A percentile compares a stretch with the other conserved stretches of the same genome.
These are phyloP conservation scores for Sebastes taczanowskii DNA, from an alignment of 2,797 vertebrate species.

Conservation along the genomic window DNA sequence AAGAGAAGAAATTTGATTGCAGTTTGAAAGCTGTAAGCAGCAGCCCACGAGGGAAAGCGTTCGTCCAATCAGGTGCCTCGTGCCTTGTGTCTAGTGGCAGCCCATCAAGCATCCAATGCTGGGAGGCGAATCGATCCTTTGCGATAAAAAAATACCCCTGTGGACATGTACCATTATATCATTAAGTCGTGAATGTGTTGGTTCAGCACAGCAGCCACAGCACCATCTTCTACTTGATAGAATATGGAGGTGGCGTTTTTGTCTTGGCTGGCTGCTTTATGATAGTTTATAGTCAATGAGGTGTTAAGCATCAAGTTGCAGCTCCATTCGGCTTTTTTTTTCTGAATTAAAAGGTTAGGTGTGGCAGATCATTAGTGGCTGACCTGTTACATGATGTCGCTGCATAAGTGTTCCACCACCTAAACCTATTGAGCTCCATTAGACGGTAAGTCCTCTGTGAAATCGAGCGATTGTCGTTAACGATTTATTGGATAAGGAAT, in stretches of 20 bases:
- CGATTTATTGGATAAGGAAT: conserved; percentile 36
- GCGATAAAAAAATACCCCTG: too few species aligned
- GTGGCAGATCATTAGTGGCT: not conserved
- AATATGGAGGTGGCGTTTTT: conserved; percentile 5
- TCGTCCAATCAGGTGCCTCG: too few species aligned
- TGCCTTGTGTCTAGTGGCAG: too few species aligned
- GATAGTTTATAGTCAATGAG: conserved; percentile 9
- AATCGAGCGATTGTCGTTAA: not conserved
- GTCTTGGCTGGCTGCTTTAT: conserved; percentile 17
- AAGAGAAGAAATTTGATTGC: too few species aligned
- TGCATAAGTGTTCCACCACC: not conserved
- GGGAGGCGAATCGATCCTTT: too few species aligned
- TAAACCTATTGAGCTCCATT: conserved; percentile 17
- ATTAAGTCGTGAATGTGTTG: conserved; percentile 3
- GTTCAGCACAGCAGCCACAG: not conserved
- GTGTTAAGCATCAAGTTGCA: conserved; percentile 7
- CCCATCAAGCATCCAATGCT: too few species aligned
- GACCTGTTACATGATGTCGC: conserved; percentile 20
- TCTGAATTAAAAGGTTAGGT: conserved; percentile 8
- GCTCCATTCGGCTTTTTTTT: not conserved
- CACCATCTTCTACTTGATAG: not conserved
- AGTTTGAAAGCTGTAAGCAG: too few species aligned
- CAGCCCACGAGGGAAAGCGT: too few species aligned
- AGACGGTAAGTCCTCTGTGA: conserved; percentile 14
- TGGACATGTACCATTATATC: not conserved